phyloP scores from a whole-genome alignment of 2,797 vertebrate species.

The Eidolon dupreanum region DNA sequence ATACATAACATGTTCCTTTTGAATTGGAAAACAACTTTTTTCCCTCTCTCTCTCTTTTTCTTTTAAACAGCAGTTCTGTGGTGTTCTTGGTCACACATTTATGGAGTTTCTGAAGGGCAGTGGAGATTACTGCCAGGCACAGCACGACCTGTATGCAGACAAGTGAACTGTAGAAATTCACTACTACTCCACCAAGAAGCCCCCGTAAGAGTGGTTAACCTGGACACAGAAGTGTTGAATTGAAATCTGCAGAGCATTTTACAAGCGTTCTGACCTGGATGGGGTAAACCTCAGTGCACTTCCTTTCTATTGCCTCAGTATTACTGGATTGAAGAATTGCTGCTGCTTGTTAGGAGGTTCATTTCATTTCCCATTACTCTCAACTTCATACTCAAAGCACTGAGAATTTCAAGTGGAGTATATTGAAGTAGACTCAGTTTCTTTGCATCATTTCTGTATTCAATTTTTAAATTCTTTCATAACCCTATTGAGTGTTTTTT shows the following conservation, averaged over 20 bases:
- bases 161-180: slow-evolving; percentile 95
- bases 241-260: slow-evolving; percentile 90
- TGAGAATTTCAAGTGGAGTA: slow-evolving; percentile 89
- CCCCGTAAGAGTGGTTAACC: slow-evolving; percentile 89
- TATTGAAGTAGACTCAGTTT: slow-evolving; percentile 87
- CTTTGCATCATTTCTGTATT: slow-evolving; percentile 65
- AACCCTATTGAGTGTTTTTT: slow-evolving; percentile 83
- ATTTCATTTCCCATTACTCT: slow-evolving; percentile 87
- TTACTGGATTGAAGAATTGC: slow-evolving; percentile 94
- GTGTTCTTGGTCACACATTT: slow-evolving; percentile 99
- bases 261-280: slow-evolving; percentile 96
- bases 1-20: neutral
- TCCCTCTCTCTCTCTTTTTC: neutral
- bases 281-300: slow-evolving; percentile 99
- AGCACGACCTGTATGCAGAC: slow-evolving; percentile 99
- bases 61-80: slow-evolving; percentile 98
- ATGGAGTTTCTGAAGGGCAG: slow-evolving; percentile 99
- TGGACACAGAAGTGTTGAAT: slow-evolving; percentile 89
- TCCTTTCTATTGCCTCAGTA: slow-evolving; percentile 95
- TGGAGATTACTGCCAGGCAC: slow-evolving; percentile 99
- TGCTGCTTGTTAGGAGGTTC: slow-evolving; percentile 91
- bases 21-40: slow-evolving; percentile 62
- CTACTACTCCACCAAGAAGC: slow-evolving; percentile 93
- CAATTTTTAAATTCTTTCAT: slow-evolving; percentile 78
- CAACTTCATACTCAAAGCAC: slow-evolving; percentile 86